Conservation (phyloP, 2,113 vertebrate species). For the Eurypyga helias region DNA sequence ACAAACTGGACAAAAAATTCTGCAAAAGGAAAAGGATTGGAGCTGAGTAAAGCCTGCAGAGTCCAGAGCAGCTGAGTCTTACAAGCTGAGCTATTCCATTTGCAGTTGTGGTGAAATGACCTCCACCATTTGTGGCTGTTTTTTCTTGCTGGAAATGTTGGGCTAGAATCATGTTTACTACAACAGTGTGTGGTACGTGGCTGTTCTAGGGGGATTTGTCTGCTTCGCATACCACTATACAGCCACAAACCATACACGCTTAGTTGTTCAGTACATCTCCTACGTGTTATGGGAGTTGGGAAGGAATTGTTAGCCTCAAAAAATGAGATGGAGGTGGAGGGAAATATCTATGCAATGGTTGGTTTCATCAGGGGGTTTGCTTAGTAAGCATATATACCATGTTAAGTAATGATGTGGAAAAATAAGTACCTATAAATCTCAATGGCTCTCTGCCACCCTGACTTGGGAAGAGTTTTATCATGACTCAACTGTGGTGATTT, state of each 20-base stretch:
- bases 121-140: neutral
- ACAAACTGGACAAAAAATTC: neutral
- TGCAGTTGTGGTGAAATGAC: neutral
- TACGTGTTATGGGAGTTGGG: neutral
- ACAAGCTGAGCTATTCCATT: neutral
- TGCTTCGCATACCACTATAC: neutral
- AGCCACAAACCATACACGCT: constrained; percentile 14
- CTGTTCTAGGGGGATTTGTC: neutral
- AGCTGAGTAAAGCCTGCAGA: neutral
- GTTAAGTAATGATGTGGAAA: constrained; percentile 10
- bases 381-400: neutral
- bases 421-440: neutral
- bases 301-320: neutral
- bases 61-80: neutral
- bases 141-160: neutral
- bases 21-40: neutral
- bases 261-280: neutral
- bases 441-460: neutral
- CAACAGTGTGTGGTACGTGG: neutral
- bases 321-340: neutral
- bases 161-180: neutral
- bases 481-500: neutral
- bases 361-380: neutral
- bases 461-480: neutral
- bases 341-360: neutral